Conservation (phyloP, 2,888 invertebrate species). For the Antheraea yamamai region DNA sequence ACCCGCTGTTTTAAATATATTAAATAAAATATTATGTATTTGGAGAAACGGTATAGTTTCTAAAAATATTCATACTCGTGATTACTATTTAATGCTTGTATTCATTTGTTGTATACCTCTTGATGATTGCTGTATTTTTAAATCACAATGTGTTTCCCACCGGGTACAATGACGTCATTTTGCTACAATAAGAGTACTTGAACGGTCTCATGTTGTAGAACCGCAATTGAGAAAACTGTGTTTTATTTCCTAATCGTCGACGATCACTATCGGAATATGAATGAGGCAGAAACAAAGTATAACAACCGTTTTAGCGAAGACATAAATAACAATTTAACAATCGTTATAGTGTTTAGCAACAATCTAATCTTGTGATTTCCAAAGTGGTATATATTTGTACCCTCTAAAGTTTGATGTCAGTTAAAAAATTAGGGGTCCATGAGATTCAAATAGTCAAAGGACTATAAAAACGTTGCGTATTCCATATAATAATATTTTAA, state of each 20-base stretch:
- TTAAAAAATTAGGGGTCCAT: too few species aligned
- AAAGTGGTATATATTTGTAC: too few species aligned
- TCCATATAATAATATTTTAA: too few species aligned
- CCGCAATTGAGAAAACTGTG: background rate
- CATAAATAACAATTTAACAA: background rate
- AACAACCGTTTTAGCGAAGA: background rate
- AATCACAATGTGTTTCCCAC: too few species aligned
- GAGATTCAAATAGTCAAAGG: too few species aligned
- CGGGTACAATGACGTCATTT: too few species aligned
- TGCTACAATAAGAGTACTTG: background rate
- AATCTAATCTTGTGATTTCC: too few species aligned
- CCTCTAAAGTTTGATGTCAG: too few species aligned
- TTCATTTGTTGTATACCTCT: background rate
- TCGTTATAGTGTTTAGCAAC: too few species aligned
- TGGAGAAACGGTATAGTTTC: background rate
- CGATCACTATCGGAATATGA: background rate
- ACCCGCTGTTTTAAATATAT: slow-evolving; percentile 20
- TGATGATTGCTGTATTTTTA: too few species aligned
- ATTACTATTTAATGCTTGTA: background rate
- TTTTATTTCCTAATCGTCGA: background rate
- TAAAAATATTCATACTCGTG: background rate
- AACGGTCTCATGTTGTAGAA: background rate
- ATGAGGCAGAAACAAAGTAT: background rate
- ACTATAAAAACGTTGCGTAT: too few species aligned
- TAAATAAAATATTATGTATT: background rate